phyloP scores from a whole-genome alignment of 2,797 vertebrate genomes.

The Chaunax sp. region DNA sequence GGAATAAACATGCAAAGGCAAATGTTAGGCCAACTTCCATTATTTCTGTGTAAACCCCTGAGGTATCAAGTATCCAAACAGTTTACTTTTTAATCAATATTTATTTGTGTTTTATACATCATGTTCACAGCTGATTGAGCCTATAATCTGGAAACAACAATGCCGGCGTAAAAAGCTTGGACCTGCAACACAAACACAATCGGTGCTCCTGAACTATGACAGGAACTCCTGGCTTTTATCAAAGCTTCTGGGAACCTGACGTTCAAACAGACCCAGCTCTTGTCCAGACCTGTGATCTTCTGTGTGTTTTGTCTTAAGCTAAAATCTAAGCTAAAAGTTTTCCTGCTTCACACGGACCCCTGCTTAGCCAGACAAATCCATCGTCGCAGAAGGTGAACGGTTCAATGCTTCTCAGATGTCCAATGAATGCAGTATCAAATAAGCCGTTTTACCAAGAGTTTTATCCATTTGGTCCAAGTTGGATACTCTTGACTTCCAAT shows the following conservation, averaged over 20 bases:
- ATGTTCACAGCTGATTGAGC: constrained; percentile 31
- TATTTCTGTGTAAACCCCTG: constrained; percentile 51
- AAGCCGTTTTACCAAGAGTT: background rate
- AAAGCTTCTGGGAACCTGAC: constrained; percentile 77
- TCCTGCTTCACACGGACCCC: constrained; percentile 81
- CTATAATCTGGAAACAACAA: constrained; percentile 53
- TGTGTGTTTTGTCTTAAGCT: constrained; percentile 68
- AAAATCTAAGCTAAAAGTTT: constrained; percentile 57
- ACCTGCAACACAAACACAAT: constrained; percentile 72
- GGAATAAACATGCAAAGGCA: constrained; percentile 70
- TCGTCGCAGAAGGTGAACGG: constrained; percentile 2
- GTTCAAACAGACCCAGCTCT: constrained; percentile 66
- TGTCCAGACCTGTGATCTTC: constrained; percentile 72
- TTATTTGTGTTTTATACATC: constrained; percentile 61
- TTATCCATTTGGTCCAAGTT: background rate
- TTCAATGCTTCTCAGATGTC: background rate
- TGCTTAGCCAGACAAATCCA: constrained; percentile 37
- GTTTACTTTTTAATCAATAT: constrained; percentile 54
- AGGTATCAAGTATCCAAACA: constrained; percentile 54
- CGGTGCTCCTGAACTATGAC: constrained; percentile 66
- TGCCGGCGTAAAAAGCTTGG: constrained; percentile 25
- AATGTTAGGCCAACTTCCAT: constrained; percentile 61
- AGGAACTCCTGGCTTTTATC: constrained; percentile 73
- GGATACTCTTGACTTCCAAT: constrained; percentile 17
- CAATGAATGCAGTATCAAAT: background rate